A percentile compares a stretch with the other conserved stretches of the same genome.
Conservation (phyloP, 2,113 vertebrate species). For the Morphnarchus princeps region DNA sequence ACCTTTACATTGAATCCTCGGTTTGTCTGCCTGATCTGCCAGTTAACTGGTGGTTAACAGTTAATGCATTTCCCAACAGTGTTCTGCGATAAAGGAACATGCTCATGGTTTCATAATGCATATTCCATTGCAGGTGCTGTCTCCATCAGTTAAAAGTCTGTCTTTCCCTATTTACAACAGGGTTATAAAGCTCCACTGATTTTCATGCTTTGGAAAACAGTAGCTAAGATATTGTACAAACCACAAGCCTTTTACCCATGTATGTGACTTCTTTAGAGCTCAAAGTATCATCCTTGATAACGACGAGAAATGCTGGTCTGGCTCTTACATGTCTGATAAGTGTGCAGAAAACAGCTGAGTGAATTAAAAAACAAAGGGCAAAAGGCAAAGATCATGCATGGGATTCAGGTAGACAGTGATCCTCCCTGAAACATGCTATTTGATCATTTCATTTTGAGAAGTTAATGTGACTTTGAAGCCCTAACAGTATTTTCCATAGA, state of each 20-base stretch:
- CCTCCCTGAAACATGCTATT: not conserved
- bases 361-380: conserved; percentile 27
- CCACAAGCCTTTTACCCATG: not conserved
- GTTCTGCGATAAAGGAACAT: not conserved
- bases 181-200: not conserved
- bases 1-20: not conserved
- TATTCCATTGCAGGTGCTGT: not conserved
- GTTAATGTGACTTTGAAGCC: not conserved
- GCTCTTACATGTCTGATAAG: conserved; percentile 31
- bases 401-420: not conserved
- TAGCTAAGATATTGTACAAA: not conserved
- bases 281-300: conserved; percentile 45
- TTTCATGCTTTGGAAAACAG: not conserved
- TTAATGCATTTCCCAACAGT: conserved; percentile 39
- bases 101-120: not conserved
- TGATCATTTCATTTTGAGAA: not conserved
- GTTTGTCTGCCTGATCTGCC: conserved; percentile 34
- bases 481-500: not conserved
- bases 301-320: conserved; percentile 9
- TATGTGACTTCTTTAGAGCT: not conserved
- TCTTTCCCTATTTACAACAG: not conserved
- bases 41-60: conserved; percentile 24
- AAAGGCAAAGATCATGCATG: conserved; percentile 21
- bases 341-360: not conserved
- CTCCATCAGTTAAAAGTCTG: not conserved